These are phyloP conservation scores for Limnephilus marmoratus DNA, from an alignment of 2,888 invertebrate species.

Conservation along the genomic window DNA sequence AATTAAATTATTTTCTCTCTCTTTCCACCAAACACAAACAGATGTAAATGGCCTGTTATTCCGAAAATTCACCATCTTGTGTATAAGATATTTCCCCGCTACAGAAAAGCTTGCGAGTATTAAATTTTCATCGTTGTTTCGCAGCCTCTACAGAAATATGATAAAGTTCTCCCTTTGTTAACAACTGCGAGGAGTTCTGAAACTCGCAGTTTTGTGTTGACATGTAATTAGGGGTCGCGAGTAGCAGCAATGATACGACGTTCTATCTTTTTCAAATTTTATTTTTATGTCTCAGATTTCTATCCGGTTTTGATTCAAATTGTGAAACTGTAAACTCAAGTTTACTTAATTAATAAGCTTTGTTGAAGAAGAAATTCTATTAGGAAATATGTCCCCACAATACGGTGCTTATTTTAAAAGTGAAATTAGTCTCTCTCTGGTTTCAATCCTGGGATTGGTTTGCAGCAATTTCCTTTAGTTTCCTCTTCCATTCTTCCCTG, in stretches of 20 bases:
- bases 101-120: background rate
- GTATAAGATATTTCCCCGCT: background rate
- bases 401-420: no score
- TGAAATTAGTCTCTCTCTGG: no score
- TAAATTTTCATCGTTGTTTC: background rate
- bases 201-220: conserved; percentile 24
- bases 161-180: background rate
- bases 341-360: background rate
- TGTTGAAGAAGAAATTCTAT: no score
- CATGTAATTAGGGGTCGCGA: conserved; percentile 11
- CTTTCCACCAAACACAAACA: no score
- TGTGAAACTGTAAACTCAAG: background rate
- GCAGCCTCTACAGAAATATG: background rate
- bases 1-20: no score
- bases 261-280: background rate
- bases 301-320: background rate
- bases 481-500: no score
- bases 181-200: background rate
- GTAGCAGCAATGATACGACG: background rate
- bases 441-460: no score
- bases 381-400: no score
- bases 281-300: background rate
- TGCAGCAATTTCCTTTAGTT: no score
- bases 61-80: background rate
- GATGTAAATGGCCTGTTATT: background rate